Base-by-base conservation (phyloP, 92 coral and sea anemone species). In the Siderastrea radians region DNA sequence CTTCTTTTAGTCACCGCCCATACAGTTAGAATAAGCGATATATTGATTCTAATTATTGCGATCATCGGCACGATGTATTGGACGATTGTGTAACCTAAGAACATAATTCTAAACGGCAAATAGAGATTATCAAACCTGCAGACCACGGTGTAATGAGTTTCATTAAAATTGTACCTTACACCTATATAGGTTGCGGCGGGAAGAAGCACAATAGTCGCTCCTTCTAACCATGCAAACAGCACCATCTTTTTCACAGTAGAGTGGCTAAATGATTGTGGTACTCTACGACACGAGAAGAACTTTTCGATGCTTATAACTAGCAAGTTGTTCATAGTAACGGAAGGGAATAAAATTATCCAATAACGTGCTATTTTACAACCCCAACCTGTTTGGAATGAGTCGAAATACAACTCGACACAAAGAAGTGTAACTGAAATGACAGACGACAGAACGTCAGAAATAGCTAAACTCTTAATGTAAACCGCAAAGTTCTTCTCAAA, bases 181-280 rank as follows among this genome's bases (percentile, higher is more conserved):
- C 74, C 74, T 38, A 38, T 44, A 14, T 38, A 38, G 10, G 49
- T 8, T 47, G 16, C 17, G 15, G 50, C 74, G 16, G 74, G 74
- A 47, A 68, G 4, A 1, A 7, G 11, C 5, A 47, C 47, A 38
- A 47, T 47, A 16, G 17, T 13, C 5, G 19, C 46, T 26, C 74
- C 74, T 38, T 14, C 10, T 7, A 68, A 6, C 74, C 74, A 68
- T 38, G 74, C 74, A 68, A 38, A 16, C 26, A 68, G 4, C 12
- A 68, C 50, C 74, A 68, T 38, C 26, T 68, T 68, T 11, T 15
- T 43, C 13, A 68, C 74, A 26, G 74, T 68, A 38, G 74, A 68
- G 13, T 8, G 13, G 8, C 47, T 14, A 6, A 68, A 68, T 4
- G 74, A 17, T 7, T 14, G 74, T 11, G 74, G 74, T 17, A 26